These are phyloP conservation scores for Drosophila erecta DNA, from an alignment of 1,140 invertebrate genomes.

Conservation along the genomic window DNA sequence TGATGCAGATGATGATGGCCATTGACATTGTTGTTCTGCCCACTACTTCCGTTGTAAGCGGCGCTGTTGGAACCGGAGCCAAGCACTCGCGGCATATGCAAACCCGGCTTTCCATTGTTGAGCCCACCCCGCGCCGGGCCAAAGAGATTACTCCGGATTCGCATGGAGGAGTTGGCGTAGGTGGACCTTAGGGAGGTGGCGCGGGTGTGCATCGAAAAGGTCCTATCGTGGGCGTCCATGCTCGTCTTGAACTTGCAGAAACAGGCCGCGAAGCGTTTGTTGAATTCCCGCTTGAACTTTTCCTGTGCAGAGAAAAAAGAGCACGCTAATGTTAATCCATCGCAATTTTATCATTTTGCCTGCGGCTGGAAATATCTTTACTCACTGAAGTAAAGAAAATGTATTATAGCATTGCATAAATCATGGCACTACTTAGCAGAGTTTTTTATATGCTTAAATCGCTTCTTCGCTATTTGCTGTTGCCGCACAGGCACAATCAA, in stretches of 20 bases:
- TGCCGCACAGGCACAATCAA: conserved; percentile 4
- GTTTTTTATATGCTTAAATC: not conserved
- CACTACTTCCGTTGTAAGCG: conserved; percentile 12
- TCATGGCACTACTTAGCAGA: not conserved
- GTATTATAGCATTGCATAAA: no score
- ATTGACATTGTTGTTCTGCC: conserved; percentile 49
- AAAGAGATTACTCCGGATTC: conserved; percentile 76
- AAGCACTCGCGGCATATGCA: conserved; percentile 31
- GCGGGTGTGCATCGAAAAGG: conserved; percentile 80
- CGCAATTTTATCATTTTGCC: no score
- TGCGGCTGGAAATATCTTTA: no score
- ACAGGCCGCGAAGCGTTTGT: conserved; percentile 86
- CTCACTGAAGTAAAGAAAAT: no score
- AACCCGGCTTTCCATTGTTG: conserved; percentile 21
- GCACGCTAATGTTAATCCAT: no score
- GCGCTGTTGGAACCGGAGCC: conserved; percentile 27
- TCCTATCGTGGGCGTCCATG: conserved; percentile 72
- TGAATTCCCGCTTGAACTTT: conserved; percentile 90
- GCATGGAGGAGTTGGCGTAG: conserved; percentile 78
- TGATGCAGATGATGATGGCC: conserved; percentile 30
- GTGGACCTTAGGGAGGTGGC: conserved; percentile 79
- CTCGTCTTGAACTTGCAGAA: conserved; percentile 75
- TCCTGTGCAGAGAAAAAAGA: conserved; percentile 85
- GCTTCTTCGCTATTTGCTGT: not conserved
- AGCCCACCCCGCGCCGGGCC: conserved; percentile 16